Conservation (phyloP, 64 coral and sea anemone genomes). For the Catalaphyllia jardinei region DNA sequence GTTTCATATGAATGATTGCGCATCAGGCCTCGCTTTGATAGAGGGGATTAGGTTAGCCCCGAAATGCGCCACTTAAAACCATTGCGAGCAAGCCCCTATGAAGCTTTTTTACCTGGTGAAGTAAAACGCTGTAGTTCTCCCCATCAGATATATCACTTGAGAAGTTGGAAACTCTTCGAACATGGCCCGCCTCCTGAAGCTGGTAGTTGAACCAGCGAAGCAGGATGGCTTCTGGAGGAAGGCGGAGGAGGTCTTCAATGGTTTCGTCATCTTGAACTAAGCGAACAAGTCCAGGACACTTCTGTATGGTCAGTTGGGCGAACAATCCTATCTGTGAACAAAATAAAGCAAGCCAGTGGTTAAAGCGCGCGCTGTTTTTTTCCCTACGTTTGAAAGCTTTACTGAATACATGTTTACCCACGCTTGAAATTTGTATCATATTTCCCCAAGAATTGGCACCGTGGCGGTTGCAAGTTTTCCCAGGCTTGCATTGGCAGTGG, state of each 20-base stretch:
- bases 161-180: constrained; percentile 81
- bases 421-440: too few relatives aligned
- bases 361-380: background rate
- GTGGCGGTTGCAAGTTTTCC: too few relatives aligned
- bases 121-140: constrained; percentile 90
- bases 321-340: constrained; percentile 86
- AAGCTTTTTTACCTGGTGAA: constrained; percentile 62
- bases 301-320: constrained; percentile 73
- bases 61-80: too few relatives aligned
- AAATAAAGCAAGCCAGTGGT: background rate
- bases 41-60: too few relatives aligned
- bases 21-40: too few relatives aligned
- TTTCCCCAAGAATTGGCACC: too few relatives aligned
- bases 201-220: constrained; percentile 97
- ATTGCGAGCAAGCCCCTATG: too few relatives aligned
- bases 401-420: too few relatives aligned
- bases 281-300: constrained; percentile 79
- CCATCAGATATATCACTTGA: constrained; percentile 77
- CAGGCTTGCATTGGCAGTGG: too few relatives aligned
- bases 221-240: constrained; percentile 86
- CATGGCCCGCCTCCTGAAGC: constrained; percentile 76
- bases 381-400: too few relatives aligned
- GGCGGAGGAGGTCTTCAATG: constrained; percentile 65
- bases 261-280: constrained; percentile 84
- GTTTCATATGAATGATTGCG: too few relatives aligned